Evolutionary conservation across 2,888 invertebrate genomes (phyloP).

Genomic region (Chloroclysta siterata): DNA sequence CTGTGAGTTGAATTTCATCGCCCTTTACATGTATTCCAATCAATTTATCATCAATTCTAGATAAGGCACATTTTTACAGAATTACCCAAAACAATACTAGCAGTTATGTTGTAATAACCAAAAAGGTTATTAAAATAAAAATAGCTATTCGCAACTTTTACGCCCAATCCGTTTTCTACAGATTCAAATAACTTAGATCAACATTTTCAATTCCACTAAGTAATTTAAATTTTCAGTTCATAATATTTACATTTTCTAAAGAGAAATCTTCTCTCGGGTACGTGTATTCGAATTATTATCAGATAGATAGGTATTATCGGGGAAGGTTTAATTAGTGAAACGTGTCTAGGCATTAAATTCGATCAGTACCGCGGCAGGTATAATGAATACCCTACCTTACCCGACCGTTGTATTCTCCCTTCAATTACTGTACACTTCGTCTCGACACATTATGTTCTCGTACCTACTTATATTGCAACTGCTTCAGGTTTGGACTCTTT

Average conservation of each 20-base stretch:
- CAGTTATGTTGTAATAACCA: too few species aligned
- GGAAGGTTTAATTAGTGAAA: slow-evolving; percentile 30
- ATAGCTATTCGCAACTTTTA: neutral
- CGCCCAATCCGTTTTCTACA: too few species aligned
- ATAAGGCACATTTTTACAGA: too few species aligned
- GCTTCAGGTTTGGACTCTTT: neutral
- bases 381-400: slow-evolving; percentile 23
- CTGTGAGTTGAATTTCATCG: slow-evolving; percentile 67
- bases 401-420: slow-evolving; percentile 26
- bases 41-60: too few species aligned
- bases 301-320: slow-evolving; percentile 7
- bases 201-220: too few species aligned
- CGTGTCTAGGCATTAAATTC: slow-evolving; percentile 30
- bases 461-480: neutral
- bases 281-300: slow-evolving; percentile 5
- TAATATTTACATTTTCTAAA: neutral
- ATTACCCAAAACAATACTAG: too few species aligned
- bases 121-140: neutral
- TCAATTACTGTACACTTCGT: slow-evolving; percentile 15
- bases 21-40: neutral
- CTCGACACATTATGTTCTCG: too few species aligned
- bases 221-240: too few species aligned
- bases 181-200: too few species aligned
- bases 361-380: slow-evolving; percentile 24
- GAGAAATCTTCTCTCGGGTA: slow-evolving; percentile 1